phyloP scores from a whole-genome alignment of 2,113 vertebrate genomes.

The Hipposideros armiger region DNA sequence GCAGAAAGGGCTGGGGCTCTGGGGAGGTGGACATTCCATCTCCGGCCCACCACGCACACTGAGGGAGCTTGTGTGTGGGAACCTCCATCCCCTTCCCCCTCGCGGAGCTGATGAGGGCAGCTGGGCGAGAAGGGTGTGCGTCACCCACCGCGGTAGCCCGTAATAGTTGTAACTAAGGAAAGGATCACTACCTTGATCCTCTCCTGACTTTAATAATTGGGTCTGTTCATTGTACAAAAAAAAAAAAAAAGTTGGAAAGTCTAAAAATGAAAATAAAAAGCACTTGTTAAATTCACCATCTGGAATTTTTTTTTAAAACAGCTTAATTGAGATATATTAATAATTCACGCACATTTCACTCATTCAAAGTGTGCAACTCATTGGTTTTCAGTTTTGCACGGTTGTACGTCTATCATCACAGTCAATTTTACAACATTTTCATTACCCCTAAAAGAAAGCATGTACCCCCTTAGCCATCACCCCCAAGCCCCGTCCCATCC shows the following conservation, averaged over 20 bases:
- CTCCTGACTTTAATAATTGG: neutral
- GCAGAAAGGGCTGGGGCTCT: neutral
- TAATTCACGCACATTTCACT: neutral
- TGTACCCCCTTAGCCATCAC: neutral
- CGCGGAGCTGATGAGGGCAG: neutral
- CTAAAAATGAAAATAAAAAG: constrained; percentile 20
- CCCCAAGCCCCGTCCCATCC: neutral
- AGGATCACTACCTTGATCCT: neutral
- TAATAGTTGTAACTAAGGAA: neutral
- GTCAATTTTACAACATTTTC: neutral
- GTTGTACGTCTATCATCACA: neutral
- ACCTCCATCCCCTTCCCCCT: too few relatives aligned
- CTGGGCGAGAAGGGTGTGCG: neutral
- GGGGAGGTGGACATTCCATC: rapidly evolving
- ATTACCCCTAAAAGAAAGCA: neutral
- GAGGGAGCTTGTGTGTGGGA: rapidly evolving
- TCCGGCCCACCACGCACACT: rapidly evolving
- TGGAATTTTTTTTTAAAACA: constrained; percentile 8
- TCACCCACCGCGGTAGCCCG: too few relatives aligned
- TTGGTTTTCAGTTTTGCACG: neutral
- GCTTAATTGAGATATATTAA: neutral
- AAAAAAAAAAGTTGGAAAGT: neutral
- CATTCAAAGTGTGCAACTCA: neutral
- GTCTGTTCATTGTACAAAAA: too few relatives aligned
- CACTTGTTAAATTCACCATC: neutral